These are phyloP conservation scores for Procavia capensis DNA, from an alignment of 2,113 vertebrate genomes.

Conservation along the genomic window DNA sequence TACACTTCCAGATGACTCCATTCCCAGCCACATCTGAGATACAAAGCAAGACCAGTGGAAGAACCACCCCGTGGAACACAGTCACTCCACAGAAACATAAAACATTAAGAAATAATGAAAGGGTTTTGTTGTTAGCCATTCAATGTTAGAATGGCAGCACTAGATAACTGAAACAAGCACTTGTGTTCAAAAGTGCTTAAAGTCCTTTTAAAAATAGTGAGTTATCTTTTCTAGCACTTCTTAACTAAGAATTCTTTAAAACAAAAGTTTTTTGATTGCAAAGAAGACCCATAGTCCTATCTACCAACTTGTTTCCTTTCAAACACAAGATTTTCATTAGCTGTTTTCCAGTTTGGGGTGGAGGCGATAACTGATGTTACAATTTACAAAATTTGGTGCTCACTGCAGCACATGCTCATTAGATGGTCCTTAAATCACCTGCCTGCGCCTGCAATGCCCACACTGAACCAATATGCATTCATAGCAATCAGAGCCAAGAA, in stretches of 20 bases:
- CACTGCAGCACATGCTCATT: not conserved
- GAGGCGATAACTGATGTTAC: not conserved
- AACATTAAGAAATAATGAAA: not conserved
- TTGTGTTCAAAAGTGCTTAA: not conserved
- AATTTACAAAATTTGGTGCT: not conserved
- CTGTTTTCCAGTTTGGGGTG: not conserved
- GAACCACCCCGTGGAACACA: no score
- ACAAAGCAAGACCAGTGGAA: not conserved
- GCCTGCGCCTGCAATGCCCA: not conserved
- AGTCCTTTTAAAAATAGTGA: not conserved
- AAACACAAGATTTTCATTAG: not conserved
- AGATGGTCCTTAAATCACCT: not conserved
- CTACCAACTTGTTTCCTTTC: not conserved
- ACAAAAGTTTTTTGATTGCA: not conserved
- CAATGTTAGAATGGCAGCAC: no score
- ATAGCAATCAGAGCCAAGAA: not conserved
- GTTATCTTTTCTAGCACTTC: not conserved
- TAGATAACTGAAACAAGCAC: not conserved
- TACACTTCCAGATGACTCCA: no score
- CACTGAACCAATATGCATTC: not conserved
- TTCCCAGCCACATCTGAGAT: not conserved
- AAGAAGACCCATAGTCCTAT: not conserved
- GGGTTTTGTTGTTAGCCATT: not conserved
- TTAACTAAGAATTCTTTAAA: not conserved
- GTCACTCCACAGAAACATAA: not conserved